Evolutionary conservation across 2,888 invertebrate species (phyloP), one percentile per base, ranked within the genome.

Genomic region (Ditula angustiorana): DNA sequence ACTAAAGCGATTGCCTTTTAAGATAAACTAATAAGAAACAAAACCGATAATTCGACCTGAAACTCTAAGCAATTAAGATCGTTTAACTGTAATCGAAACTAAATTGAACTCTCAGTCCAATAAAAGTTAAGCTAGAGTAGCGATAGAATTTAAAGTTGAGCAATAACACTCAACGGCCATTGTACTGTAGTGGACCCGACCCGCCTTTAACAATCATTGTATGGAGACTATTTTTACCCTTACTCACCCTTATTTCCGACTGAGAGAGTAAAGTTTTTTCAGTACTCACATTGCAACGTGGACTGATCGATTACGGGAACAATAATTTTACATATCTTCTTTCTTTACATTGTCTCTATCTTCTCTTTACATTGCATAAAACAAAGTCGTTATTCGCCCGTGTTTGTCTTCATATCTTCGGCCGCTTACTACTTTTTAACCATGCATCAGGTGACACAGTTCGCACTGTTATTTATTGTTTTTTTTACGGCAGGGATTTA

Each of bases 81-180:
- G 33, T 52, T 63, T 52, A 46, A 58, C 30, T 30, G 50, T 44
- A 63, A 63, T 58, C 24, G 50, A 58, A 63, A 63, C 57, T 63
- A 52, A 58, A 64, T 64, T 50, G 49, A 28, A 24, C 64, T 56
- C 30, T 46, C 26, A 35, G 47, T 11, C 35, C 16, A 59, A 64
- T 64, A 64, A 58, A 64, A 64, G 58, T 47, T 53, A 64, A 28
- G 46, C 33, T 52, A 26, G 28, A 61, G 58, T 35, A 47, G 56
- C 62, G 49, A 56, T 56, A 57, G 57, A 50, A 57, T 57, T 63
- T 63, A 23, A 63, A 65, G 60, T 65, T 49, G 19, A 59, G 59
- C 59, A 30, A 60, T 56, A 60, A 49, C 56, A 41, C 60, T 60
- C 52, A 46, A 47, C 30, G 26, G 23, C 59, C 46, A 30, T 61